phyloP scores from a whole-genome alignment of 2,113 vertebrate genomes.

The Alaudala cheleensis region DNA sequence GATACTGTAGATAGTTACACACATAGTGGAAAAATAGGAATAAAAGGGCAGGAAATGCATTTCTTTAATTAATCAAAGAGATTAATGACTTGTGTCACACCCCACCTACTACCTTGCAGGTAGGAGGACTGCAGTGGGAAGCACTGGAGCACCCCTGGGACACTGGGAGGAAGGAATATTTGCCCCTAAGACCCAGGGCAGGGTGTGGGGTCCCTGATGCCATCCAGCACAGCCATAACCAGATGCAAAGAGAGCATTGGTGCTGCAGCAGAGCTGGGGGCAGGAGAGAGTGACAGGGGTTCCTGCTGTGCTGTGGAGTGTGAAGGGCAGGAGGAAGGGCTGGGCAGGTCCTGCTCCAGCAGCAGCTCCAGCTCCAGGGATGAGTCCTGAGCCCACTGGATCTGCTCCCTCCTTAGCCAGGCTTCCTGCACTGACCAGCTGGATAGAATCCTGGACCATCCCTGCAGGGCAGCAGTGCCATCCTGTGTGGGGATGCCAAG shows the following conservation, averaged over 20 bases:
- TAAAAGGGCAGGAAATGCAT: not conserved
- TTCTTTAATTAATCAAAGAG: not conserved
- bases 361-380: not conserved
- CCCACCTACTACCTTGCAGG: not conserved
- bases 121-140: not conserved
- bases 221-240: not conserved
- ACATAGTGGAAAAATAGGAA: not conserved
- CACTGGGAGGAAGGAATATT: not conserved
- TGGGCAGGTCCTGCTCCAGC: not conserved
- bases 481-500: not conserved
- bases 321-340: not conserved
- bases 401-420: not conserved
- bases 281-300: not conserved
- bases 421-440: not conserved
- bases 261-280: not conserved
- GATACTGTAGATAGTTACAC: not conserved
- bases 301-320: not conserved
- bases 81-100: not conserved
- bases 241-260: not conserved
- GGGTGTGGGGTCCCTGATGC: not conserved
- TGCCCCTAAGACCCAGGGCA: rapidly evolving
- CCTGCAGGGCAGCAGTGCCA: not conserved
- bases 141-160: not conserved
- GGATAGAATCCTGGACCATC: not conserved
- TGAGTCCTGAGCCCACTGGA: not conserved